Evolutionary conservation across 2,797 vertebrate species (phyloP), one percentile per base, ranked within the genome.

Genomic region (Sebastes kiyomatsui): DNA sequence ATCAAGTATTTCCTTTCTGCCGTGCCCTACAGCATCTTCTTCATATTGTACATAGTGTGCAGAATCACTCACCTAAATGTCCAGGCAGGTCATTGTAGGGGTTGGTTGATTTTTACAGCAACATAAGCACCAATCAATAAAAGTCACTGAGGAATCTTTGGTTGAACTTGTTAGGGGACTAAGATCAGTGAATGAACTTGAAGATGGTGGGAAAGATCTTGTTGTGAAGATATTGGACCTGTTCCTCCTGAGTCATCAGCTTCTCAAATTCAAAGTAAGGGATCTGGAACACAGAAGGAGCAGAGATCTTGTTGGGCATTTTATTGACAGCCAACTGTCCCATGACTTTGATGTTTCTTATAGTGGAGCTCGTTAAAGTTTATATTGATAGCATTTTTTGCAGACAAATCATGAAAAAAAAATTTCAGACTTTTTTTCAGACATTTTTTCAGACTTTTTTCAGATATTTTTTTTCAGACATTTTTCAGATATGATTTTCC

Each of bases 221-320:
- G 69, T 81, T 38, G 2, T 81, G 74, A 5, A 91, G 91, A 62
- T 90, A 92, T 2, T 77, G 67, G 18, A 86, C 35, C 59, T 65
- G 64, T 14, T 88, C 52, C 61, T 75, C 20, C 2, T 13, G n/a
- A 23, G 56, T 83, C 72, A n/a, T 64, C 59, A 87, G 68, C 52
- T 55, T 81, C 60, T 93, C 88, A 73, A 84, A 89, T 60, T 92
- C 90, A 87, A 82, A 92, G 75, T 88, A 90, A 58, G 90, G 86
- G 32, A 91, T 90, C 90, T 93, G 79, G 1, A 46, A 68, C 1
- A 54, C 33, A 59, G 18, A 35, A 23, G 4, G 5, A 72, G 25
- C 42, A 35, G 5, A 76, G 3, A 32, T 49, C 2, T 33, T 23
- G 3, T 13, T 32, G 7, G 2, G 5, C 6, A 32, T 33, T 9